These are phyloP conservation scores for Acestrorhynchus altus DNA, from an alignment of 2,797 vertebrate species.

Conservation along the genomic window DNA sequence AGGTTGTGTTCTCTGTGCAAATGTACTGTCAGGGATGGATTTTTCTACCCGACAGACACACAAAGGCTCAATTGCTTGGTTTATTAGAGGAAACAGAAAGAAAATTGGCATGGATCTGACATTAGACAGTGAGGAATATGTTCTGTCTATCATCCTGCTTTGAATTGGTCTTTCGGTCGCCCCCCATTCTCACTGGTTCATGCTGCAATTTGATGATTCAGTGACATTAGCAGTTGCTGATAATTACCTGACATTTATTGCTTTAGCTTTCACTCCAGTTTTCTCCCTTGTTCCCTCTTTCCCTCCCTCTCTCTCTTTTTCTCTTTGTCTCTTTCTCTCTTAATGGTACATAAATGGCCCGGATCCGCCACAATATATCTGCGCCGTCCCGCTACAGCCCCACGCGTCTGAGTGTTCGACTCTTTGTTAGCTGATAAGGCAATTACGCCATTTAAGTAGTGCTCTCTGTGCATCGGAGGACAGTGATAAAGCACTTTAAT, in stretches of 20 bases:
- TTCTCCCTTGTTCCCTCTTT: neutral
- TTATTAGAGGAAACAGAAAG: neutral
- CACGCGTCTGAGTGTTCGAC: neutral
- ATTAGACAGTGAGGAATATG: neutral
- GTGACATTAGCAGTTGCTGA: slow-evolving; percentile 37
- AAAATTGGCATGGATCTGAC: neutral
- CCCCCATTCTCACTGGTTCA: slow-evolving; percentile 46
- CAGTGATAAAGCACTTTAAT: slow-evolving; percentile 1
- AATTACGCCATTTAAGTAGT: slow-evolving; percentile 34
- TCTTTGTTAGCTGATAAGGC: slow-evolving; percentile 5
- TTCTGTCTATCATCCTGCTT: slow-evolving; percentile 13
- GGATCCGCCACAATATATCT: neutral
- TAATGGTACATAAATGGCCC: slow-evolving; percentile 24
- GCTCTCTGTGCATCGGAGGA: neutral
- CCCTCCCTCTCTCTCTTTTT: neutral
- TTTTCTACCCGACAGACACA: neutral
- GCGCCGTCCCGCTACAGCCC: neutral
- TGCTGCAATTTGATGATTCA: slow-evolving; percentile 33
- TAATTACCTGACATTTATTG: slow-evolving; percentile 48
- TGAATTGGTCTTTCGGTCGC: neutral
- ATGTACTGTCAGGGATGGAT: neutral
- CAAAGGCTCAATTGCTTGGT: neutral
- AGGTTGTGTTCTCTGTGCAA: no score
- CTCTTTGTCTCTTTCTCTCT: neutral
- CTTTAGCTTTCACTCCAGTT: neutral